Evolutionary conservation across 1,140 invertebrate genomes (phyloP).

Genomic region (Conus ventricosus): DNA sequence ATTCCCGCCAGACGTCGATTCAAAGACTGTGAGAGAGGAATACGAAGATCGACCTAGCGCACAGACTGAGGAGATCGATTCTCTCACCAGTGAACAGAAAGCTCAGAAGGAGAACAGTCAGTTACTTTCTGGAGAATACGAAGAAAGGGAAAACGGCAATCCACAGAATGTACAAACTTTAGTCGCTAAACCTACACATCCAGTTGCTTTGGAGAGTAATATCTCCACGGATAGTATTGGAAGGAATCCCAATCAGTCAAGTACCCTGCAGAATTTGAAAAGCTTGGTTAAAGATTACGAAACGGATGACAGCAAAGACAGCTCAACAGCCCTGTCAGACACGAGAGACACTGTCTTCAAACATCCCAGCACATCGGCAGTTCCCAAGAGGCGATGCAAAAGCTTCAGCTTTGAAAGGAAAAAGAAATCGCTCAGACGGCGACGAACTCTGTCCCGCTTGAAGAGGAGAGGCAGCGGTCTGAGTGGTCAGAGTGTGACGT

Average conservation of each 20-base stretch:
- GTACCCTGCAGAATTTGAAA: not conserved
- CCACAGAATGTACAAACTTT: not conserved
- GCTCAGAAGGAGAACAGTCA: not conserved
- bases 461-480: not conserved
- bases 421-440: not conserved
- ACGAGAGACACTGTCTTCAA: not conserved
- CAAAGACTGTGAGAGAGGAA: too few relatives aligned
- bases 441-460: not conserved
- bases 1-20: too few relatives aligned
- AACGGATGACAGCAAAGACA: not conserved
- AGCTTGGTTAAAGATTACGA: not conserved
- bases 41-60: too few relatives aligned
- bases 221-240: not conserved
- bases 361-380: not conserved
- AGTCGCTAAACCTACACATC: not conserved
- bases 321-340: not conserved
- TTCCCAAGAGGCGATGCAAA: not conserved
- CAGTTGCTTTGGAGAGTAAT: not conserved
- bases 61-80: not conserved
- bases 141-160: not conserved
- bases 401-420: not conserved
- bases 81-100: not conserved
- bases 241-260: not conserved
- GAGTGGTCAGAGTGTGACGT: not conserved
- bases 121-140: not conserved